Conservation (phyloP, 2,113 vertebrate species). For the Myanophis thanlyinensis region DNA sequence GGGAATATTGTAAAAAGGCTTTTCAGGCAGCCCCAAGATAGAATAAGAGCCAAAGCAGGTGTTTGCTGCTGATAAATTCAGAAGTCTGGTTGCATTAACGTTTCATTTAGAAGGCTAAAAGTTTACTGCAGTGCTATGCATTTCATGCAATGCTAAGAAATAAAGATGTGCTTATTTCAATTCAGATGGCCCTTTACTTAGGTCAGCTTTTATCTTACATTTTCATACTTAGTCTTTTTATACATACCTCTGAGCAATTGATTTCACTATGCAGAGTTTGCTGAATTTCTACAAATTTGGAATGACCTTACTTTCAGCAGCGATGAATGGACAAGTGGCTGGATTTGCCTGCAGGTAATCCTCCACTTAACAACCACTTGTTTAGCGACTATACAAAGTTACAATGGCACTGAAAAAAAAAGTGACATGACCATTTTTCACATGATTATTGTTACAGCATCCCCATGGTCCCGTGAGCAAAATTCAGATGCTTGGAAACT, state of each 20-base stretch:
- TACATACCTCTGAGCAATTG: neutral
- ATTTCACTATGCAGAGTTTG: neutral
- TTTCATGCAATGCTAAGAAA: neutral
- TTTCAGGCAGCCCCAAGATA: conserved; percentile 19
- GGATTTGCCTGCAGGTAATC: neutral
- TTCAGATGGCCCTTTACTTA: neutral
- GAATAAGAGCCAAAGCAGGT: conserved; percentile 36
- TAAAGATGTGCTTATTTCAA: conserved; percentile 3
- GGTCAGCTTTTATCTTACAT: neutral
- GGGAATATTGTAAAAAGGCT: neutral
- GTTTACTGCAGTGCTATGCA: neutral
- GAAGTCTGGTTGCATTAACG: neutral
- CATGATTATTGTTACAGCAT: no score
- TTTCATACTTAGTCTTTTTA: neutral
- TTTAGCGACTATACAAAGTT: neutral
- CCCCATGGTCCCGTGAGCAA: no score
- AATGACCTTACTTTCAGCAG: neutral
- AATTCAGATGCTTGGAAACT: no score
- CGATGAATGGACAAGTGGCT: neutral
- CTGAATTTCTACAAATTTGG: neutral
- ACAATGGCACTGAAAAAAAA: neutral
- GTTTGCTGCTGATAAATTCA: conserved; percentile 34
- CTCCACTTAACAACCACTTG: neutral
- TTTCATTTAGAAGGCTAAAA: conserved; percentile 9
- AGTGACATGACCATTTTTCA: neutral